Evolutionary conservation across 2,888 invertebrate genomes (phyloP), one percentile per base, ranked within the genome.

Genomic region (Stegophylla sp.): DNA sequence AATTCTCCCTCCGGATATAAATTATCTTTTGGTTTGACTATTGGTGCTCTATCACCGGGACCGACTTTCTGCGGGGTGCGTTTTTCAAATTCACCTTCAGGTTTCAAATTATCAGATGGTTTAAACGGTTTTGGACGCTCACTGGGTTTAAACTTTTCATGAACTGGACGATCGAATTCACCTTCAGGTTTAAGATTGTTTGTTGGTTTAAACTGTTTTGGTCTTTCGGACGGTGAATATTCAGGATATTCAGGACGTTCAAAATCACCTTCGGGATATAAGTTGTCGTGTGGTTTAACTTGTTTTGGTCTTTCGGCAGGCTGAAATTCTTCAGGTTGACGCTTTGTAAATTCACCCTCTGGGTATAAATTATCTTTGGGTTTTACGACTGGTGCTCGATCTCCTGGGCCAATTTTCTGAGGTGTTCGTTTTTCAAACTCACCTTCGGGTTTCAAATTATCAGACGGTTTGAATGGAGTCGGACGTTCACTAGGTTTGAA

Each of bases 151-250:
- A 79, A 82, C 41, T 77, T 28, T 41, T 76, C 73, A 41, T 66
- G 66, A 26, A 79, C 79, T 0, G 83, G 84, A 41, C 86, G 83
- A 82, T 86, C 86, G 84, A 88, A 88, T 3, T 87, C 86, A 0
- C 91, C 89, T 84, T 91, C 90, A 0, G 90, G 89, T 64, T 86
- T 86, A 0, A 91, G 85, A 85, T 87, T 87, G 75, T 87, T 87
- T 12, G 84, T 83, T 23, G 85, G 88, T 67, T 85, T 86, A 23
- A 84, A 85, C 5, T 83, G 85, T 43, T 84, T 84, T 0, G 85
- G 85, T 73, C 86, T 63, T 48, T 86, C 86, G 20, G 84, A 85
- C 28, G 86, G 85, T 7, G 83, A 83, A 83, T 84, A 86, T 66
- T 85, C 72, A 17, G 85, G 84, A 28, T 84, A 84, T 73, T 85